phyloP scores from a whole-genome alignment of 1,140 invertebrate genomes.

The Ylistrum balloti region DNA sequence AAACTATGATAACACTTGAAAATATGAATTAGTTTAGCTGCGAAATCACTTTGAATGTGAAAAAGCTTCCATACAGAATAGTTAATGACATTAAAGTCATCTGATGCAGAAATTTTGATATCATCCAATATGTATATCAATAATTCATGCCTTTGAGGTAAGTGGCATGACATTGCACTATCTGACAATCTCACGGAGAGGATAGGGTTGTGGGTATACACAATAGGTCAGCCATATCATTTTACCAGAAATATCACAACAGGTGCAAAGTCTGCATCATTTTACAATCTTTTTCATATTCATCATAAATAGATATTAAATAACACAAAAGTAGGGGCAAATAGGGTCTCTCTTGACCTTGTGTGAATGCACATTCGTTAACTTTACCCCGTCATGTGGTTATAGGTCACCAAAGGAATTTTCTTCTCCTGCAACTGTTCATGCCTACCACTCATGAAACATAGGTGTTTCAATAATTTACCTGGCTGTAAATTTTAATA shows the following conservation, averaged over 20 bases:
- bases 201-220: not conserved
- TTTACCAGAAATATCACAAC: not conserved
- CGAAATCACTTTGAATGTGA: no score
- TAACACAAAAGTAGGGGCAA: not conserved
- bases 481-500: constrained; percentile 25
- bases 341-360: not conserved
- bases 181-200: no score
- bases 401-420: not conserved
- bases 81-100: no score
- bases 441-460: not conserved
- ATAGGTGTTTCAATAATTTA: not conserved
- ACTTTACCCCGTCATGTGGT: not conserved
- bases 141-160: no score
- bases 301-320: not conserved
- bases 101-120: no score
- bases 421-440: not conserved
- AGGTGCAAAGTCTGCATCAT: not conserved
- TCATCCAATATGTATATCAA: no score
- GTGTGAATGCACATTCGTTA: not conserved
- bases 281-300: constrained; percentile 8
- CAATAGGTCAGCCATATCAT: not conserved
- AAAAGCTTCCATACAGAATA: no score
- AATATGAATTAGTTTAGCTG: no score
- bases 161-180: no score
- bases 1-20: no score